phyloP scores from a whole-genome alignment of 2,888 invertebrate species.

The Ernsta delagoae region DNA sequence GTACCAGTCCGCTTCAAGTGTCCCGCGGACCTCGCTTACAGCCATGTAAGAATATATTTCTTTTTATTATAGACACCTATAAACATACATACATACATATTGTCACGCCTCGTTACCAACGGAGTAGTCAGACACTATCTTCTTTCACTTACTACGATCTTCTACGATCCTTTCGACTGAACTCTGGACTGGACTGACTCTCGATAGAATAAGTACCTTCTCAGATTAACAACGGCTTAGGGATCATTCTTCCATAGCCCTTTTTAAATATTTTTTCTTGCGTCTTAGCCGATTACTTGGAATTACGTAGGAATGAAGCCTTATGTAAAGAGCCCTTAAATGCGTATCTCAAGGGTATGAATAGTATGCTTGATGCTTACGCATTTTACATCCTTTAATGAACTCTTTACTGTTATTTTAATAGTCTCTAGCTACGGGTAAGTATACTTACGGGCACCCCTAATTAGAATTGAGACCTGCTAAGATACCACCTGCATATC shows the following conservation, averaged over 20 bases:
- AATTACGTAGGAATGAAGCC: constrained; percentile 15
- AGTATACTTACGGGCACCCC: no score
- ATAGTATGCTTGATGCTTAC: background rate
- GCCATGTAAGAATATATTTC: constrained; percentile 71
- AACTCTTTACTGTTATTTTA: background rate
- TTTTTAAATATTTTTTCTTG: constrained; percentile 11
- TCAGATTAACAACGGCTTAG: no score
- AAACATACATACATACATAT: no score
- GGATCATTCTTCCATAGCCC: no score
- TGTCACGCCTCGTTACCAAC: no score
- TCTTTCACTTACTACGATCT: no score
- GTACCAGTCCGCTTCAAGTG: constrained; percentile 84
- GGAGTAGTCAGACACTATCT: no score
- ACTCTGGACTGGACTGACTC: no score
- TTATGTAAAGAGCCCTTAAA: constrained; percentile 16
- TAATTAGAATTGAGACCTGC: no score
- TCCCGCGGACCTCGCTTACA: constrained; percentile 86
- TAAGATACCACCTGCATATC: no score
- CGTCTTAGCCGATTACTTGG: background rate
- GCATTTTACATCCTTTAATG: background rate
- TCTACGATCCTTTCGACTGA: no score
- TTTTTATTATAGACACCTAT: background rate
- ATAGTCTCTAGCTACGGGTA: background rate
- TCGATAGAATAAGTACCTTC: no score
- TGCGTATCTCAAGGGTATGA: constrained; percentile 5